Evolutionary conservation across 2,888 invertebrate species (phyloP), one percentile per base, ranked within the genome.

Genomic region (Drosophila subsilvestris): DNA sequence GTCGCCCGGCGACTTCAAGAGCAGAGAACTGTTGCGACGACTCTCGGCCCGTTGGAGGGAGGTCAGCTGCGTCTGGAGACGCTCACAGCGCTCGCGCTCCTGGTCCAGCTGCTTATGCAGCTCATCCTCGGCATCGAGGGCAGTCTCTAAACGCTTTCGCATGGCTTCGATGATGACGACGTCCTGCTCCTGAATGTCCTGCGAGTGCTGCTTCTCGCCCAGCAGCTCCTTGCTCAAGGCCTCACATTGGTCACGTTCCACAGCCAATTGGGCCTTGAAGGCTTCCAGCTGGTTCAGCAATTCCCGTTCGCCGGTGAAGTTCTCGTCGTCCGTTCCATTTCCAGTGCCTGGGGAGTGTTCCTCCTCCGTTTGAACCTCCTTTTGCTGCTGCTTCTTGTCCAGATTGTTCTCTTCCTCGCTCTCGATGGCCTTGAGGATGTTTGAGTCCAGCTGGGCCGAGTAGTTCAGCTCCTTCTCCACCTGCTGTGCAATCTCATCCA

Each of bases 81-180:
- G 91, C 58, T 94, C 93, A 22, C 92, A 91, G 2, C 94, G 93
- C 22, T 93, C 93, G 2, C 93, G 91, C 75, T 94, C 93, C 29
- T 92, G 90, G 49, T 94, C 93, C 47, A 95, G 91, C 8, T 94
- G 91, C 55, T 94, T 93, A 76, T 95, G 94, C 42, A 95, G 90
- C 76, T 95, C 94, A 44, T 94, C 93, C 81, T 96, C 95, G 1
- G 94, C 93, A 48, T 94, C 93, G 88, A 96, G 92, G 0, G 95
- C 94, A 0, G 93, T 93, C 76, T 96, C 95, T 6, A 96, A 90
- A 0, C 94, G 93, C 67, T 94, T 93, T 76, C 95, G 93, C 79
- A 95, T 92, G 61, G 95, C 94, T 82, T 94, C 93, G 74, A 95
- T 94, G 90, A 95, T 94, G 78, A 94, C 93, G 1, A 95, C 94